Conservation (phyloP, 2,888 invertebrate genomes). For the Brachycybe producta region DNA sequence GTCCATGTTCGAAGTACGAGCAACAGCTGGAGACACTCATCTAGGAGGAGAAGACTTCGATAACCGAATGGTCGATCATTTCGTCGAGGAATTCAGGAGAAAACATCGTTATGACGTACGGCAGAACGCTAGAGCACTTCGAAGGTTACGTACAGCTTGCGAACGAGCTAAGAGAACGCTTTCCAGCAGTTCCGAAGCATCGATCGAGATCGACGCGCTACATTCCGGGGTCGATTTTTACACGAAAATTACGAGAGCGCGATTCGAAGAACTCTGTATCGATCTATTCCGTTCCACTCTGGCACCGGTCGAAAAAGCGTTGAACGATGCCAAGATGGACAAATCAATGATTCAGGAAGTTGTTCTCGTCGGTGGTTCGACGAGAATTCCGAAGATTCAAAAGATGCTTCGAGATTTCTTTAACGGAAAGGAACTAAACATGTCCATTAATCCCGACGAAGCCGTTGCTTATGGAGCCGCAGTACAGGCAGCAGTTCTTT, state of each 20-base stretch:
- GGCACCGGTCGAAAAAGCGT: slow-evolving; percentile 2
- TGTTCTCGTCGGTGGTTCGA: slow-evolving; percentile 10
- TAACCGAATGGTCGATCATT: slow-evolving; percentile 96
- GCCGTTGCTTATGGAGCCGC: slow-evolving; percentile 10
- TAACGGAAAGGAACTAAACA: slow-evolving; percentile 38
- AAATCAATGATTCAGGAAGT: background rate
- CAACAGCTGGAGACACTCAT: slow-evolving; percentile 49
- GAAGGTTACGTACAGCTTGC: slow-evolving; percentile 89
- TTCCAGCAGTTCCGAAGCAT: slow-evolving; percentile 73
- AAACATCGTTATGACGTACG: slow-evolving; percentile 95
- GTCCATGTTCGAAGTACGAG: slow-evolving; percentile 67
- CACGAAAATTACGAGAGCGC: slow-evolving; percentile 91
- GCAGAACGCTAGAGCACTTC: slow-evolving; percentile 81
- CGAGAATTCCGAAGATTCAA: slow-evolving; percentile 28
- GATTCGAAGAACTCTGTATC: slow-evolving; percentile 97
- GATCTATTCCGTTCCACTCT: slow-evolving; percentile 25
- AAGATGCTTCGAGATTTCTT: slow-evolving; percentile 43
- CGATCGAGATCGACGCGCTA: slow-evolving; percentile 97
- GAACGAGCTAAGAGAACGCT: slow-evolving; percentile 95
- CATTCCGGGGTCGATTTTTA: slow-evolving; percentile 97
- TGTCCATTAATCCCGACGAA: slow-evolving; percentile 13
- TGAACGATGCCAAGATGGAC: slow-evolving; percentile 2
- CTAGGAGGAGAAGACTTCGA: slow-evolving; percentile 93
- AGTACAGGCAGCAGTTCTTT: slow-evolving; percentile 3
- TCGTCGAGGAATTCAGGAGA: slow-evolving; percentile 95